Conservation (phyloP, 2,888 invertebrate species). For the Syrphus vitripennis region DNA sequence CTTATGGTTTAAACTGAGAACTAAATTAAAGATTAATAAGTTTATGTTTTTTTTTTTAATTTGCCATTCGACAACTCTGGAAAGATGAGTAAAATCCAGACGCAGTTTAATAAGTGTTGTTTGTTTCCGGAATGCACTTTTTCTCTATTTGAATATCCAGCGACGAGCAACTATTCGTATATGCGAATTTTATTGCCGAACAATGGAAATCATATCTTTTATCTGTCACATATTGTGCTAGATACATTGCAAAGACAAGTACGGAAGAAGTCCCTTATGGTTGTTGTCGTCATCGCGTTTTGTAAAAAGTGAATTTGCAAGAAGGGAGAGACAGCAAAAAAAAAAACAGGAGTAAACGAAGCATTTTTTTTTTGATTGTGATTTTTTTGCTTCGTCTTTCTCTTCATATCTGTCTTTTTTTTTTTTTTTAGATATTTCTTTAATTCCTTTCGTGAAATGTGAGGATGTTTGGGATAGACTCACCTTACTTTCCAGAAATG, state of each 20-base stretch:
- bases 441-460: slow-evolving; percentile 44
- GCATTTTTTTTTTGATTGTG: slow-evolving; percentile 27
- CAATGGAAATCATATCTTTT: slow-evolving; percentile 11
- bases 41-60: background rate
- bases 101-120: slow-evolving; percentile 47
- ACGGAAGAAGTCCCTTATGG: slow-evolving; percentile 14
- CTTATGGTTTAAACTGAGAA: no score
- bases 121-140: slow-evolving; percentile 33
- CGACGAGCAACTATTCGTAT: background rate
- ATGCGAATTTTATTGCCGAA: slow-evolving; percentile 41
- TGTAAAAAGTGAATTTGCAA: background rate
- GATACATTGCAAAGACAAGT: slow-evolving; percentile 43
- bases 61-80: background rate
- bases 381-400: background rate
- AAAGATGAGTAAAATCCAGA: background rate
- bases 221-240: slow-evolving; percentile 32
- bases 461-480: slow-evolving; percentile 48
- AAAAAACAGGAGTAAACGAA: background rate
- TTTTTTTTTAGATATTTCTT: slow-evolving; percentile 4
- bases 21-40: no score
- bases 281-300: slow-evolving; percentile 8
- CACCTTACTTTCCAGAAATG: slow-evolving; percentile 24
- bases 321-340: background rate
- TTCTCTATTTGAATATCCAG: background rate
- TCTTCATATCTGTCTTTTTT: background rate